Percentiles rank a stretch among this genome's conserved stretches.
Conservation (phyloP, 2,113 vertebrate species). For the Hyperoodon ampullatus region DNA sequence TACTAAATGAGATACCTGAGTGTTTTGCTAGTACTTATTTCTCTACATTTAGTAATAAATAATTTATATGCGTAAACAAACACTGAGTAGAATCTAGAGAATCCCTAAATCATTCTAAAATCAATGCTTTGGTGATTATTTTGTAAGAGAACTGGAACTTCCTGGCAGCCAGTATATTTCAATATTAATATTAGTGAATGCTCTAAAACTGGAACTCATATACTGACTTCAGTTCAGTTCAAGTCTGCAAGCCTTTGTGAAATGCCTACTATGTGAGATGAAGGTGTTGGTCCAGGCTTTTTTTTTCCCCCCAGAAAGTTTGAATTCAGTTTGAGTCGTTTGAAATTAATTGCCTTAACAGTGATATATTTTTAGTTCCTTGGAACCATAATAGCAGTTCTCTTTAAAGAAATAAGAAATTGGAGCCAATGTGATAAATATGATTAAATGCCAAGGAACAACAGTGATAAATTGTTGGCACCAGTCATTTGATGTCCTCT, state of each 20-base stretch:
- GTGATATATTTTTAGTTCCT: constrained; percentile 52
- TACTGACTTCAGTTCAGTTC: neutral
- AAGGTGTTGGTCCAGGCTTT: neutral
- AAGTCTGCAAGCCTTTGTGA: neutral
- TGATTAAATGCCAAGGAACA: constrained; percentile 55
- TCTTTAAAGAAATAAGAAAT: constrained; percentile 53
- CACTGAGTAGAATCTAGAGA: neutral
- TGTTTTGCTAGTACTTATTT: neutral
- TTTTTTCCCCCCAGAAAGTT: neutral
- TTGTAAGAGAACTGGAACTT: constrained; percentile 29
- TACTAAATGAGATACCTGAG: constrained; percentile 16
- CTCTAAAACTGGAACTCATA: neutral
- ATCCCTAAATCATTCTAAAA: constrained; percentile 4
- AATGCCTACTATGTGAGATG: neutral
- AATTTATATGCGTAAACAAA: constrained; percentile 9
- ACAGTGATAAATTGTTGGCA: constrained; percentile 49
- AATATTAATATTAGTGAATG: neutral
- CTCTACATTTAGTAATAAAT: neutral
- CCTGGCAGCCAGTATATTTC: neutral
- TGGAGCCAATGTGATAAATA: constrained; percentile 47
- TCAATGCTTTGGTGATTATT: neutral
- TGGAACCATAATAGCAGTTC: constrained; percentile 32
- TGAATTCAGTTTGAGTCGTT: constrained; percentile 55
- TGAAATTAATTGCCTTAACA: constrained; percentile 46
- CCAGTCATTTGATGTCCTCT: constrained; percentile 44